Percentiles rank a stretch among this genome's conserved stretches.
Evolutionary conservation across 2,797 vertebrate species (phyloP).

Genomic region (Antrozous pallidus): DNA sequence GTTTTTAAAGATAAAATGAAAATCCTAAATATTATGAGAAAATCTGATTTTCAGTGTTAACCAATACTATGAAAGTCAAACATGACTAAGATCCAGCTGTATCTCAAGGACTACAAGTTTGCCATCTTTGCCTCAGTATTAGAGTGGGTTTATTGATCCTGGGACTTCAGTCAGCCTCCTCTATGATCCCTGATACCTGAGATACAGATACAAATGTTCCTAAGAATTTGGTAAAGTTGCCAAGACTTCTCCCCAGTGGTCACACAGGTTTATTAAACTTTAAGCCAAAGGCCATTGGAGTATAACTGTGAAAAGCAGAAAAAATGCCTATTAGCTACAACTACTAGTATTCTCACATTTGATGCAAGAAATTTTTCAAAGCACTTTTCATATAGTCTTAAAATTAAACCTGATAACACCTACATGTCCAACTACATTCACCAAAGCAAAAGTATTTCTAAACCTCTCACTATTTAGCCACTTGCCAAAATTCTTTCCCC

Average conservation of each 20-base stretch:
- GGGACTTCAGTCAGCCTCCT: not conserved
- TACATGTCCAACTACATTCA: not conserved
- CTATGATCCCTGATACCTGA: not conserved
- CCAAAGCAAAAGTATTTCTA: not conserved
- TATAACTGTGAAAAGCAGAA: not conserved
- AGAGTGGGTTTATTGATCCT: not conserved
- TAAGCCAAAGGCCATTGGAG: not conserved
- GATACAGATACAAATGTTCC: not conserved
- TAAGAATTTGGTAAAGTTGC: not conserved
- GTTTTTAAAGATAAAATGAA: not conserved
- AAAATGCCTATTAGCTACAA: not conserved
- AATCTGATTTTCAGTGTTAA: not conserved
- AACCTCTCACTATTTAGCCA: not conserved
- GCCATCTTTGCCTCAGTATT: not conserved
- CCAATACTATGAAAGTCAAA: not conserved
- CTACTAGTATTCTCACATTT: not conserved
- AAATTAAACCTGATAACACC: not conserved
- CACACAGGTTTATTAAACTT: slow-evolving; percentile 19
- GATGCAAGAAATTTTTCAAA: not conserved
- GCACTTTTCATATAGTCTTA: not conserved
- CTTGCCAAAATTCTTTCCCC: not conserved
- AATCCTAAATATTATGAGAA: not conserved
- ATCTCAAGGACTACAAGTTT: not conserved
- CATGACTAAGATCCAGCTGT: not conserved
- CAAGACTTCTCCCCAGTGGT: not conserved